These are phyloP conservation scores for Eumaeus atala DNA, from an alignment of 1,140 invertebrate genomes.

Conservation along the genomic window DNA sequence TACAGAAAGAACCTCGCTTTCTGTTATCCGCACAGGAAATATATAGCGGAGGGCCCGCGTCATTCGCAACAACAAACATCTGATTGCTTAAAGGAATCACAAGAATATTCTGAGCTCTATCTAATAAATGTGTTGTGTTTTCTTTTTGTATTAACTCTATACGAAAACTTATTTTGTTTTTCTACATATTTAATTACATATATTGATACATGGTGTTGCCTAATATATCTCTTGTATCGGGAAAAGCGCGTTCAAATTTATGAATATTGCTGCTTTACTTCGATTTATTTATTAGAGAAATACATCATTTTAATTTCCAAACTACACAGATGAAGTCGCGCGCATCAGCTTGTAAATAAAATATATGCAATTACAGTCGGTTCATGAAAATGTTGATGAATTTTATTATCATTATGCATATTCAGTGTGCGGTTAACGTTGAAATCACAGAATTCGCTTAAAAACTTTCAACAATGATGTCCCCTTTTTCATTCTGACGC, in stretches of 20 bases:
- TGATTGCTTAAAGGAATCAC: slow-evolving; percentile 62
- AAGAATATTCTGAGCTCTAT: slow-evolving; percentile 39
- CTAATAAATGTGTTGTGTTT: slow-evolving; percentile 26
- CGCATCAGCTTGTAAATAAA: slow-evolving; percentile 1
- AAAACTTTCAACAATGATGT: slow-evolving; percentile 71
- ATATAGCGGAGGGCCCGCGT: slow-evolving; percentile 46
- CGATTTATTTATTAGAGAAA: no score
- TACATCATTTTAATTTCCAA: no score
- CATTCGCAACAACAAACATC: slow-evolving; percentile 56
- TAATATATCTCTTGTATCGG: no score
- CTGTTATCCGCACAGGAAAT: slow-evolving; percentile 66
- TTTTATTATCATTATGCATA: slow-evolving; percentile 46
- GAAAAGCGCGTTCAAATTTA: no score
- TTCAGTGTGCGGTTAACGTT: slow-evolving; percentile 45
- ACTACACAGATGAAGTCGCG: no score
- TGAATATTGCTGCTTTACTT: no score
- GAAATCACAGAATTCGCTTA: slow-evolving; percentile 55
- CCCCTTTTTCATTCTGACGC: slow-evolving; percentile 71
- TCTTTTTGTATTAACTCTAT: slow-evolving; percentile 29
- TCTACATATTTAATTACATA: no score
- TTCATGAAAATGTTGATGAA: slow-evolving; percentile 32
- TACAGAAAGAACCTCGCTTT: slow-evolving; percentile 58
- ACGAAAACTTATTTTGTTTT: slow-evolving; percentile 17
- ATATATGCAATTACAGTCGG: slow-evolving; percentile 7
- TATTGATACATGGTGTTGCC: no score